phyloP scores from a whole-genome alignment of 1,140 invertebrate genomes.

The Portunus trituberculatus region DNA sequence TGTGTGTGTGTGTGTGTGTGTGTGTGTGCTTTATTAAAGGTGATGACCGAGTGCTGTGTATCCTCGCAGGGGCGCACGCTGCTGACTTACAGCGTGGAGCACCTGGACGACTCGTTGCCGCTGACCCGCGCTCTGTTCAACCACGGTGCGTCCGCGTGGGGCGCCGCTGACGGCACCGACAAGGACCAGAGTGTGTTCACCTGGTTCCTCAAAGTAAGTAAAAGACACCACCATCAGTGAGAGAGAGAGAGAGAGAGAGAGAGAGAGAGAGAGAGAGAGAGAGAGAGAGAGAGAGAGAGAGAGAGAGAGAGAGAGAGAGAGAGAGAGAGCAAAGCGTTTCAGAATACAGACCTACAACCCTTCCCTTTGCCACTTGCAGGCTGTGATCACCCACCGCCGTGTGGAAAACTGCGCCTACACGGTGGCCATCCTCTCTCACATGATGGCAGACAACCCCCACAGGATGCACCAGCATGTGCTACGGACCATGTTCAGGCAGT shows the following conservation, averaged over 20 bases:
- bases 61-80: slow-evolving; percentile 78
- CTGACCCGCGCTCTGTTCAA: slow-evolving; percentile 80
- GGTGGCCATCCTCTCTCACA: slow-evolving; percentile 37
- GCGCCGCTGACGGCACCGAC: slow-evolving; percentile 67
- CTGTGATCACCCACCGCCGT: slow-evolving; percentile 63
- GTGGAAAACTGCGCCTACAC: slow-evolving; percentile 60
- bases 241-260: too few species aligned
- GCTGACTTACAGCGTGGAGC: slow-evolving; percentile 79
- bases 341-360: too few species aligned
- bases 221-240: too few species aligned
- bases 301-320: too few species aligned
- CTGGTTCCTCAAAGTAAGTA: slow-evolving; percentile 72
- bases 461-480: slow-evolving; percentile 67
- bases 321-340: too few species aligned
- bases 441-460: slow-evolving; percentile 65
- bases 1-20: slow-evolving; percentile 1
- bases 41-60: neutral
- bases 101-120: slow-evolving; percentile 79
- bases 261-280: too few species aligned
- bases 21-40: neutral
- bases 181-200: slow-evolving; percentile 75
- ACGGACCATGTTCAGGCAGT: slow-evolving; percentile 71
- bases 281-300: too few species aligned
- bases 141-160: slow-evolving; percentile 79
- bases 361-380: neutral